A percentile compares a stretch with the other conserved stretches of the same genome.
These are phyloP conservation scores for Apodemia zela DNA, from an alignment of 2,888 invertebrate species.

Conservation along the genomic window DNA sequence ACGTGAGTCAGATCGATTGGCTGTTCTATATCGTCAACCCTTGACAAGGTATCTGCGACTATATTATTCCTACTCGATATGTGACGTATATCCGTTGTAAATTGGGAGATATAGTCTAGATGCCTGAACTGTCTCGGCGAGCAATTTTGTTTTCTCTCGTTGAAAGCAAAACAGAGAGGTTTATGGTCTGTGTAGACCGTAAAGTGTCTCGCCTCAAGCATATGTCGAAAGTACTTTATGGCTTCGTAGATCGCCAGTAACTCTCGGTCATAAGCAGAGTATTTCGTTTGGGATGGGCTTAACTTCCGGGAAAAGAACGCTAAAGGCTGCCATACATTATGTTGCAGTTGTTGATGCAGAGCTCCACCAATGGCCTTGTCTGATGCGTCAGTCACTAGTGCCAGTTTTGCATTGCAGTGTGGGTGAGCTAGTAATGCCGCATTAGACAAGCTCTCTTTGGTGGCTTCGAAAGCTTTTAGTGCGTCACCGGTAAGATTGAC, in stretches of 20 bases:
- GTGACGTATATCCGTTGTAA: not conserved
- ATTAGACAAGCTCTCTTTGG: not conserved
- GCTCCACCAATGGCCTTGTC: not conserved
- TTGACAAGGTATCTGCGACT: not conserved
- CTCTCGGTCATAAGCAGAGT: not conserved
- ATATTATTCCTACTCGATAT: not conserved
- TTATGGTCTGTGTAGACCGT: not conserved
- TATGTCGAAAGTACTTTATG: not conserved
- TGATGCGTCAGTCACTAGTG: not conserved
- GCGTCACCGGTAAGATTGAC: not conserved
- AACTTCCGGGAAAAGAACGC: not conserved
- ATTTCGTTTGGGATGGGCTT: not conserved
- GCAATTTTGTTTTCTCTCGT: conserved; percentile 1
- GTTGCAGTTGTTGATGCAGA: not conserved
- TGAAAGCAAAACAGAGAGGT: not conserved
- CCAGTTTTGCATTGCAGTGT: not conserved
- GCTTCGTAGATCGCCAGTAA: not conserved
- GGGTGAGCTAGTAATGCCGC: not conserved
- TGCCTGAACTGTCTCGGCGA: not conserved
- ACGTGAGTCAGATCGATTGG: not conserved
- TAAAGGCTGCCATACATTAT: not conserved
- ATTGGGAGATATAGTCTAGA: conserved; percentile 2
- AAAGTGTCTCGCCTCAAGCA: conserved; percentile 2
- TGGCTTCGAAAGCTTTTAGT: not conserved
- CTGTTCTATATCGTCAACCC: not conserved